phyloP scores from a whole-genome alignment of 2,888 invertebrate genomes.

The Ormia ochracea region DNA sequence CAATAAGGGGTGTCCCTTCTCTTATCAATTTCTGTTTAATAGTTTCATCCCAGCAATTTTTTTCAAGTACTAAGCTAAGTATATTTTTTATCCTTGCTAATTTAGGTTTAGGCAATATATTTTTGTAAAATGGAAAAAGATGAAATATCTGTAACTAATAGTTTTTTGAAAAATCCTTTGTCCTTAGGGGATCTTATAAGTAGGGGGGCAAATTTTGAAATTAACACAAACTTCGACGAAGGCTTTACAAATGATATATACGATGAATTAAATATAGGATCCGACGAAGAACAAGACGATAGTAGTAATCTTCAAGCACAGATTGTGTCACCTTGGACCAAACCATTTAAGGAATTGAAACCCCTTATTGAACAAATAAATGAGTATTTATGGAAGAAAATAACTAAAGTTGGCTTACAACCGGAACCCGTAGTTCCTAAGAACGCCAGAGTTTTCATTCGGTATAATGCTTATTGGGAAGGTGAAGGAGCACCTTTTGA shows the following conservation, averaged over 20 bases:
- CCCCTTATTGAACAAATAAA: constrained; percentile 69
- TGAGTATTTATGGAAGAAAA: constrained; percentile 69
- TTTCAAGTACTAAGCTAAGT: too few relatives aligned
- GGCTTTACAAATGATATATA: constrained; percentile 64
- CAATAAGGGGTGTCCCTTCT: too few relatives aligned
- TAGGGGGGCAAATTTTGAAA: constrained; percentile 71
- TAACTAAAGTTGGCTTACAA: constrained; percentile 66
- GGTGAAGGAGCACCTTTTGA: constrained; percentile 73
- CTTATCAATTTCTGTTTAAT: too few relatives aligned
- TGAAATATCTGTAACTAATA: constrained; percentile 46
- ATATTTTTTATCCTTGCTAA: too few relatives aligned
- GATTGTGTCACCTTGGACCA: constrained; percentile 73
- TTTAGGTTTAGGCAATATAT: too few relatives aligned
- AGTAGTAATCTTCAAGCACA: constrained; percentile 40
- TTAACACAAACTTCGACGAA: constrained; percentile 70
- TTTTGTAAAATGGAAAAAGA: constrained; percentile 59
- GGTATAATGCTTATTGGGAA: constrained; percentile 76
- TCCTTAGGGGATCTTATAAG: constrained; percentile 69
- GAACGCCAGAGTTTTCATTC: constrained; percentile 71
- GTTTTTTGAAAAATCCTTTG: constrained; percentile 66
- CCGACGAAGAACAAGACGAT: constrained; percentile 65
- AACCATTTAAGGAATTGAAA: constrained; percentile 71
- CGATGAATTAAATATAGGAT: constrained; percentile 68
- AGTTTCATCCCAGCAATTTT: too few relatives aligned
- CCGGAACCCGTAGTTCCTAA: constrained; percentile 67